Evolutionary conservation across 2,797 vertebrate species (phyloP), one percentile per base, ranked within the genome.

Genomic region (Poecilia velifera): DNA sequence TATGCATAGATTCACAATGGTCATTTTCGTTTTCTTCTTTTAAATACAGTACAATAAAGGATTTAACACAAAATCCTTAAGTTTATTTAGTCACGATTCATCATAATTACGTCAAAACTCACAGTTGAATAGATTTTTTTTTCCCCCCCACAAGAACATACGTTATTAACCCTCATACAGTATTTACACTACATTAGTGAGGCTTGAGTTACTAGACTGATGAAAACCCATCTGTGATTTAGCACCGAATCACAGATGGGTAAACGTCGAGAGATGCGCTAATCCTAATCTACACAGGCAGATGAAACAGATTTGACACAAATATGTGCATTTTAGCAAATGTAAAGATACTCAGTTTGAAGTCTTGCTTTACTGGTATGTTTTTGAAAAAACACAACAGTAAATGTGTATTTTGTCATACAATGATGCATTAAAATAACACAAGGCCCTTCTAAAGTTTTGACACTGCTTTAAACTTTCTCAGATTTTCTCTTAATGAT

Each of bases 71-170:
- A 76, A 72, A 16, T 34, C 7, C 13, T 16, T 62, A 39, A 66
- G n/a, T 14, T 3, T 12, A 45, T n/a, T 70, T 14, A 25, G 22
- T 45, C 12, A n/a, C 12, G 1, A 13, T 45, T 45, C 12, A 70
- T 43, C 25, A 70, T n/a, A 70, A 10, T 5, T 68, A 4, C 7
- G 31, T 62, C 18, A 20, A 36, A 36, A 36, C 36, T 22, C 5
- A 88, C 5, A 88, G 59, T 72, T 72, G 1, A 49, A 46, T 0
- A 49, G 7, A 10, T 72, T 1, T 41, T 41, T 74, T 34, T 13
- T 9, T 6, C 9, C 16, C 9, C 16, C 1, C 5, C 4, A 22
- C 5, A 9, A n/a, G 14, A 53, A 53, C 22, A 53, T 53, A 16
- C 2, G 0, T n/a, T 22, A 22, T 41, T 74, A 43, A 75, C 13